phyloP scores from a whole-genome alignment of 2,888 invertebrate genomes.

The Ephialtes manifestator region DNA sequence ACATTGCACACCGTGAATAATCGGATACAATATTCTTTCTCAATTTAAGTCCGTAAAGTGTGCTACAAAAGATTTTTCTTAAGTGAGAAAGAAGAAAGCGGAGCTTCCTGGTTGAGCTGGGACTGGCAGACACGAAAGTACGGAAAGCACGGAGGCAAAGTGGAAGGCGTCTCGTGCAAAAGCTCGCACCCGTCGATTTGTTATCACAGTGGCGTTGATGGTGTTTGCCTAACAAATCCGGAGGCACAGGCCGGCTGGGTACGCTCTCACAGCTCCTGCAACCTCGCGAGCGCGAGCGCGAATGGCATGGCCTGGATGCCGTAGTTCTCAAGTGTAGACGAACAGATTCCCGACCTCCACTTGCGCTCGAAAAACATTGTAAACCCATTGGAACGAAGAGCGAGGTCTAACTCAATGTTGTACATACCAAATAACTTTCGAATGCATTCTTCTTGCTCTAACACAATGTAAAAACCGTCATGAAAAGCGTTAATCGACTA shows the following conservation, averaged over 20 bases:
- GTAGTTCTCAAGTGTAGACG: conserved; percentile 55
- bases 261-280: conserved; percentile 49
- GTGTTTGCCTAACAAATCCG: conserved; percentile 83
- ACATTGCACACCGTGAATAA: conserved; percentile 39
- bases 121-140: conserved; percentile 10
- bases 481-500: no score
- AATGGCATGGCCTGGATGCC: conserved; percentile 45
- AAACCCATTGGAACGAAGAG: conserved; percentile 37
- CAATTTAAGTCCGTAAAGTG: neutral
- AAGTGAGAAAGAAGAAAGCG: neutral
- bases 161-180: conserved; percentile 67
- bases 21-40: conserved; percentile 27
- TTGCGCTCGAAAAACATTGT: conserved; percentile 77
- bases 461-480: neutral
- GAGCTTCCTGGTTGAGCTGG: neutral
- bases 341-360: conserved; percentile 52
- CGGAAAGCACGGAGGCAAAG: neutral
- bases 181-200: conserved; percentile 78
- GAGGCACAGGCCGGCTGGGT: conserved; percentile 74
- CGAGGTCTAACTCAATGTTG: conserved; percentile 37
- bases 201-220: conserved; percentile 80
- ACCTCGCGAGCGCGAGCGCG: conserved; percentile 49
- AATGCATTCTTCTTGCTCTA: neutral
- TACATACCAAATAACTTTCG: conserved; percentile 13
- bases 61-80: conserved; percentile 11